Evolutionary conservation across 2,888 invertebrate species (phyloP), one percentile per base, ranked within the genome.

Genomic region (Drosophila melanosoma): DNA sequence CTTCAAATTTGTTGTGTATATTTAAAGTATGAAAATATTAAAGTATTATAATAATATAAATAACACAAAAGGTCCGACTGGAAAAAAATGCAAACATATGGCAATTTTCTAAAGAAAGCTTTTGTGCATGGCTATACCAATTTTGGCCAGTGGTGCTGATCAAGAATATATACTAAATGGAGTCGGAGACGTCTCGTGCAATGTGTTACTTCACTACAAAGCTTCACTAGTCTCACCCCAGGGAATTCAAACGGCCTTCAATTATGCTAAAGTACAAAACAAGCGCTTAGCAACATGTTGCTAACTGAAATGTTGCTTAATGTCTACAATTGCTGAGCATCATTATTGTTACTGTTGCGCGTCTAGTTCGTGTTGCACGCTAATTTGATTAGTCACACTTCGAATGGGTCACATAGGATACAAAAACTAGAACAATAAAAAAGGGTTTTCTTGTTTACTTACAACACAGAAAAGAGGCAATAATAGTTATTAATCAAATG

Each of bases 401-500:
- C 12, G 54, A 45, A 59, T 26, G 48, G 56, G 71, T 63, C 74
- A 70, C 60, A 74, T 40, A 38, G 56, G 15, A 17, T 35, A 51
- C 0, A 23, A 20, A 15, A 68, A 60, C 26, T 29, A 68, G 35
- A 67, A 71, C 62, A 61, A 62, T 26, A 61, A 69, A 20, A 20
- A 52, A 51, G 58, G 67, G 35, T 54, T 58, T 69, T 58, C 29
- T 42, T 23, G 42, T 63, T 58, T 51, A 52, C n/a, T 56, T 60
- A 23, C 52, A 49, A 83, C 69, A 69, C 70, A 69, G 53, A 61
- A 58, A 59, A 42, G 35, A 11, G 10, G 68, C 63, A 61, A 69
- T 61, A 69, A 68, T 36, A 63, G 86, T 71, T 83, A 85, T 87
- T 87, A 81, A 85, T 89, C 85, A 89, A 87, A 76, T 69, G 69